A percentile compares a stretch with the other conserved stretches of the same genome.
Conservation (phyloP, 2,888 invertebrate genomes). For the Metallyticus violacea region DNA sequence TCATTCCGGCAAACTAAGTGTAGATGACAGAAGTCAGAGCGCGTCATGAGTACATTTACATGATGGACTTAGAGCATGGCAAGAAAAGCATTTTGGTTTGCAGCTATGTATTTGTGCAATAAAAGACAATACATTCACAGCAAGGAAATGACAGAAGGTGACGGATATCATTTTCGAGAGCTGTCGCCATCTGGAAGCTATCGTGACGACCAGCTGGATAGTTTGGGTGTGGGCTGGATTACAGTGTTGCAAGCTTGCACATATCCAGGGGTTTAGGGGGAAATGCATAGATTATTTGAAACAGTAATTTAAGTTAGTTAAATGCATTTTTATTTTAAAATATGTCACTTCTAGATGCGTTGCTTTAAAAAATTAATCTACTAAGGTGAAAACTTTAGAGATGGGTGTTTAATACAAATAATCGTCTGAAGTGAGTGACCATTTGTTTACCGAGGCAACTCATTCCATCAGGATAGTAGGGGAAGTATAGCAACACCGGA, state of each 20-base stretch:
- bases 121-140: background rate
- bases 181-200: constrained; percentile 13
- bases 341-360: background rate
- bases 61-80: background rate
- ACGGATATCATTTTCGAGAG: background rate
- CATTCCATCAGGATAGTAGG: background rate
- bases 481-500: constrained; percentile 8
- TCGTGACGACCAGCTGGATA: constrained; percentile 8
- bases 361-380: background rate
- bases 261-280: background rate
- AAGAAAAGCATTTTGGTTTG: background rate
- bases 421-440: background rate
- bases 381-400: background rate
- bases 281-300: background rate
- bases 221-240: constrained; percentile 13
- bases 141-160: background rate
- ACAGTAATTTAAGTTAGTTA: background rate
- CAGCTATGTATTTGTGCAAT: background rate
- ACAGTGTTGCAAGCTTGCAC: constrained; percentile 6
- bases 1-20: too few relatives aligned
- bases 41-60: background rate
- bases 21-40: background rate
- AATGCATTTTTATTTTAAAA: background rate
- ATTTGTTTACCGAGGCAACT: constrained; percentile 6
- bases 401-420: background rate